Conservation (phyloP, 2,888 invertebrate species). For the Lysandra bellargus region DNA sequence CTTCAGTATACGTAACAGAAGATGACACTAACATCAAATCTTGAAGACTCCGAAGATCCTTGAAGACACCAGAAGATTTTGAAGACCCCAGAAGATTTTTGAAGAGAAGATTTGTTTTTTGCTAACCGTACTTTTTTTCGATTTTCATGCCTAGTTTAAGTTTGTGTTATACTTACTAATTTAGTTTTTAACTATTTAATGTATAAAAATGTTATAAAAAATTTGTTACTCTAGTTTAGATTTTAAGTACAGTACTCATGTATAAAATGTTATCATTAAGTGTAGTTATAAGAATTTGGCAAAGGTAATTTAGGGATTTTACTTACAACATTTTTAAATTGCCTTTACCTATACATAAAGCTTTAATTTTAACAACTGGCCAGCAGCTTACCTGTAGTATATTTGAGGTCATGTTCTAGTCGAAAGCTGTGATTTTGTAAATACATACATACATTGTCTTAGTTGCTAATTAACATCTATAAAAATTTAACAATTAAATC, state of each 20-base stretch:
- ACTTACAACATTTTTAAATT: too few relatives aligned
- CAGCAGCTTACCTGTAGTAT: too few relatives aligned
- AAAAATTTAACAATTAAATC: too few relatives aligned
- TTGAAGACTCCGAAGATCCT: slow-evolving; percentile 35
- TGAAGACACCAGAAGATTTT: not conserved
- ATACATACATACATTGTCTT: too few relatives aligned
- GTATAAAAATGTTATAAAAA: not conserved
- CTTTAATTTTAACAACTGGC: too few relatives aligned
- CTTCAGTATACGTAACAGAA: slow-evolving; percentile 99
- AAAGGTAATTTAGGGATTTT: not conserved
- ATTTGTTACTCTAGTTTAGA: not conserved
- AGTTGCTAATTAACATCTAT: not conserved
- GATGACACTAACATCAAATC: slow-evolving; percentile 88
- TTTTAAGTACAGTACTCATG: not conserved
- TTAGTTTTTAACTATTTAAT: not conserved
- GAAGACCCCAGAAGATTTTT: not conserved
- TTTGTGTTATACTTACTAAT: not conserved
- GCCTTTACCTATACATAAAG: too few relatives aligned
- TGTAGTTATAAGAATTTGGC: not conserved
- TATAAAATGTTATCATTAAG: not conserved
- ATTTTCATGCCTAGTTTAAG: not conserved
- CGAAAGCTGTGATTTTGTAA: not conserved
- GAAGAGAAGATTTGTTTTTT: too few relatives aligned
- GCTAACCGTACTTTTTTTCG: not conserved
- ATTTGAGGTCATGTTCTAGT: too few relatives aligned